Percentiles rank a stretch among this genome's conserved stretches.
phyloP scores from a whole-genome alignment of 2,113 vertebrate genomes.

The Glaucomys volans region DNA sequence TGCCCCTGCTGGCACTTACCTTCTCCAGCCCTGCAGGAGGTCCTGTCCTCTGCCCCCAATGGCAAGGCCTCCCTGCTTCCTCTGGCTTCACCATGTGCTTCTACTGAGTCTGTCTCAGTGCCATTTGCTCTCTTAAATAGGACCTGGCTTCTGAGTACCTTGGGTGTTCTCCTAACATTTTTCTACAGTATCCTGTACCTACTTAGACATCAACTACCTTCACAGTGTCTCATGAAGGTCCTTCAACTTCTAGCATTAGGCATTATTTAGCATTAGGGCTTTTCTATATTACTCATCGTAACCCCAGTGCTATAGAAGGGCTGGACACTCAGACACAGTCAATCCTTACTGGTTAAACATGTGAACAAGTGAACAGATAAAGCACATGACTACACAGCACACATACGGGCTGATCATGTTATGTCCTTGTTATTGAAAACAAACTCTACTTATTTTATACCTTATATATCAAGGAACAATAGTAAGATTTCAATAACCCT shows the following conservation, averaged over 20 bases:
- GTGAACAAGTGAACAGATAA: background rate
- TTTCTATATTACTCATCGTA: background rate
- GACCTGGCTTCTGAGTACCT: background rate
- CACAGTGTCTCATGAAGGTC: background rate
- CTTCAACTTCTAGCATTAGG: background rate
- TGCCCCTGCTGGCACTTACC: rapidly evolving
- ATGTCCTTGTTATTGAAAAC: background rate
- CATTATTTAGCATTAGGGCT: background rate
- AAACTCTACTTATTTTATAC: background rate
- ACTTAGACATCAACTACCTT: background rate
- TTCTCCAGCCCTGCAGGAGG: too few species aligned
- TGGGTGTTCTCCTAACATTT: background rate
- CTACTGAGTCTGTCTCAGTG: rapidly evolving
- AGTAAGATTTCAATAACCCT: background rate
- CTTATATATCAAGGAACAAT: background rate
- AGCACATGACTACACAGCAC: background rate
- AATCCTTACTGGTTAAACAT: background rate
- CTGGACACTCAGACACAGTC: background rate
- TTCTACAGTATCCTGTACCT: background rate
- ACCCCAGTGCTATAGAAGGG: background rate
- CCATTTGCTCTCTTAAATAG: background rate
- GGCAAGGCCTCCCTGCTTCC: rapidly evolving
- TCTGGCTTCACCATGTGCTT: background rate
- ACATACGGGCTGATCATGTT: background rate
- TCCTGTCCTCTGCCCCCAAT: too few species aligned